Evolutionary conservation across 1,140 invertebrate species (phyloP).

Genomic region (Hormaphis cornu): DNA sequence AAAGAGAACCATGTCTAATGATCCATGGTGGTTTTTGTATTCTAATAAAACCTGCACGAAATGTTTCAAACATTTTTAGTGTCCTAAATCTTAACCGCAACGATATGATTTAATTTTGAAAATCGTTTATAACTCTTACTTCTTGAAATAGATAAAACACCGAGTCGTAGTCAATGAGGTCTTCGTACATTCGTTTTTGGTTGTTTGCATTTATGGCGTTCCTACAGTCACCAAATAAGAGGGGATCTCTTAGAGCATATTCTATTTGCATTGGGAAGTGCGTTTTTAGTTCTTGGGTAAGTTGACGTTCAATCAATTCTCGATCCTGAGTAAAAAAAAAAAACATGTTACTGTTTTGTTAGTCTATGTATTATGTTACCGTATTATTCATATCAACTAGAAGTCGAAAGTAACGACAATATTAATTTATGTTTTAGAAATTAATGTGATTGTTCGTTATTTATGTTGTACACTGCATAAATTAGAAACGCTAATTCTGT

Average conservation of each 20-base stretch:
- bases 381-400: no score
- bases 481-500: no score
- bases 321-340: not conserved
- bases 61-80: not conserved
- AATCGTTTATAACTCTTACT: constrained; percentile 43
- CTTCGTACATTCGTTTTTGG: constrained; percentile 73
- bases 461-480: no score
- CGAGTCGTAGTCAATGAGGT: constrained; percentile 78
- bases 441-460: no score
- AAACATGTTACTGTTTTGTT: no score
- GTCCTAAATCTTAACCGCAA: no score
- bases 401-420: no score
- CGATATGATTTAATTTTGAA: not conserved
- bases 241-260: constrained; percentile 64
- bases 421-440: no score
- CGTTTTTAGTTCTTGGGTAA: not conserved
- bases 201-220: constrained; percentile 61
- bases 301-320: not conserved
- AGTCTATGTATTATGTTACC: no score
- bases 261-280: constrained; percentile 48
- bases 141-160: constrained; percentile 75
- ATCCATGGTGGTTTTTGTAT: constrained; percentile 59
- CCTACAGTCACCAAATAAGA: constrained; percentile 78
- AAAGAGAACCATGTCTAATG: constrained; percentile 76
- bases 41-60: constrained; percentile 63